Conservation (phyloP, 2,797 vertebrate genomes). For the Sebastes steindachneri region DNA sequence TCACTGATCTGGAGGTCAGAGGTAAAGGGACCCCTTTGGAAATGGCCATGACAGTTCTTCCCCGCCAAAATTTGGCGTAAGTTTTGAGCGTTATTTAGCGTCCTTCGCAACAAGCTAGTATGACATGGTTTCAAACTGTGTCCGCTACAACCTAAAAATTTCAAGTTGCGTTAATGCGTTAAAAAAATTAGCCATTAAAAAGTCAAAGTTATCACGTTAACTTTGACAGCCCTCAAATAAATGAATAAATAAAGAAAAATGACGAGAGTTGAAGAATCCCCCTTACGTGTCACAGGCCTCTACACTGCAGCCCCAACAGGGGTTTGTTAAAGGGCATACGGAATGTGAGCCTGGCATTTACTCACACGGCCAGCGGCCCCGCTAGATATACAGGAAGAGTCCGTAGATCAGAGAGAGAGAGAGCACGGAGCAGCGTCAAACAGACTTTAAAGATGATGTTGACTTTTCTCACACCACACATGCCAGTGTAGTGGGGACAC, state of each 20-base stretch:
- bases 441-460: constrained; percentile 69
- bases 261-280: constrained; percentile 14
- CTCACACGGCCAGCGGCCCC: constrained; percentile 42
- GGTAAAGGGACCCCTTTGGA: neutral
- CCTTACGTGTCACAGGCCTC: constrained; percentile 28
- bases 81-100: no score
- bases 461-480: constrained; percentile 60
- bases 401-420: constrained; percentile 49
- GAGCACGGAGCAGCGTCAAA: constrained; percentile 38
- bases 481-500: neutral
- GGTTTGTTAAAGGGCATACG: constrained; percentile 61
- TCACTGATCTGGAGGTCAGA: neutral
- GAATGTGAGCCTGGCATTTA: constrained; percentile 64
- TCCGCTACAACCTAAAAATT: no score
- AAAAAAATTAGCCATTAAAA: no score
- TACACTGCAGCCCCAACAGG: neutral
- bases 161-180: no score
- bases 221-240: neutral
- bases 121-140: no score
- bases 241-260: neutral
- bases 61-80: neutral
- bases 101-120: no score
- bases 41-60: neutral
- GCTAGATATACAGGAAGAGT: constrained; percentile 53
- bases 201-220: neutral